Evolutionary conservation across 2,113 vertebrate species (phyloP).

Genomic region (Aldabrachelys gigantea): DNA sequence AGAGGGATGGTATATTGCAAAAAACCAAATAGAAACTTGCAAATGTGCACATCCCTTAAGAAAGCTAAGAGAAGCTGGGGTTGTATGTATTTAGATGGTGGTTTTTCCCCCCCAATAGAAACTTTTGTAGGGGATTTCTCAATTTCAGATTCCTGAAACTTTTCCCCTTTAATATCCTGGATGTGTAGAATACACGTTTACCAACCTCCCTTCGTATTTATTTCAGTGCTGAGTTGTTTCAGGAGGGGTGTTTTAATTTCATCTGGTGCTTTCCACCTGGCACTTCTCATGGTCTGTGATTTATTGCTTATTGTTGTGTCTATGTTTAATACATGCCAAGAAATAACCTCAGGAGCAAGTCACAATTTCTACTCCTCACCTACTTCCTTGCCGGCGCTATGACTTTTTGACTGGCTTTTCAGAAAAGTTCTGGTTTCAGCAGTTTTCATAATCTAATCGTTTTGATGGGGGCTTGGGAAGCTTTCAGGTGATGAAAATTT

Average conservation of each 20-base stretch:
- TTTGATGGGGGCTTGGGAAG: not conserved
- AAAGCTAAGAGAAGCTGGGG: not conserved
- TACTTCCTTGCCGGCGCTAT: constrained; percentile 4
- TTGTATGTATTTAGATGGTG: not conserved
- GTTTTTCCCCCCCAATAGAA: not conserved
- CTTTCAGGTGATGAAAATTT: constrained; percentile 48
- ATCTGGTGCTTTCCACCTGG: constrained; percentile 58
- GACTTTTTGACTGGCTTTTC: constrained; percentile 40
- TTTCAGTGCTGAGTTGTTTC: constrained; percentile 57
- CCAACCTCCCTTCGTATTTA: constrained; percentile 54
- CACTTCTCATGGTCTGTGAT: constrained; percentile 68
- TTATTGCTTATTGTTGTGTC: constrained; percentile 71
- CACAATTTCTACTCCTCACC: not conserved
- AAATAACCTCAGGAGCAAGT: constrained; percentile 19
- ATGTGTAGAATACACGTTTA: constrained; percentile 41
- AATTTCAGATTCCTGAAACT: not conserved
- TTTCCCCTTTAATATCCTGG: not conserved
- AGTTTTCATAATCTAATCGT: constrained; percentile 58
- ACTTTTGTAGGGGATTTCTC: not conserved
- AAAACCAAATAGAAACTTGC: not conserved
- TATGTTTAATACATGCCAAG: constrained; percentile 62
- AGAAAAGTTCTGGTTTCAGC: constrained; percentile 62
- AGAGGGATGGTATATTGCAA: not conserved
- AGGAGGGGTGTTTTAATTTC: constrained; percentile 74
- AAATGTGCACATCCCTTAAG: not conserved